These are phyloP conservation scores for Tonatia bakeri DNA, from an alignment of 2,113 vertebrate species.

Conservation along the genomic window DNA sequence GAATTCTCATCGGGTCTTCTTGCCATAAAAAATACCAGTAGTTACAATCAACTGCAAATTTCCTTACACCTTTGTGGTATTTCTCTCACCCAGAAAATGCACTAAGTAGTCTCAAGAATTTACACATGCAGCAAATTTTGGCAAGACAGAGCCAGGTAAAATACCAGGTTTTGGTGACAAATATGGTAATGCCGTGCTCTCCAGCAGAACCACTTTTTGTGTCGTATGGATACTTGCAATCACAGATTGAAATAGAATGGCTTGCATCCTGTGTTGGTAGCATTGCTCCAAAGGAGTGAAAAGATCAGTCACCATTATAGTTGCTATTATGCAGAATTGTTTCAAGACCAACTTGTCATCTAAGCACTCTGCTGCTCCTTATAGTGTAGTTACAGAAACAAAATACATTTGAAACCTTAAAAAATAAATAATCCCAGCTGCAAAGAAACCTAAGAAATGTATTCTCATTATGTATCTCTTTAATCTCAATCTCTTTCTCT, in stretches of 20 bases:
- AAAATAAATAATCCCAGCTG: not conserved
- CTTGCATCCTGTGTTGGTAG: constrained; percentile 88
- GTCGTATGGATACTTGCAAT: not conserved
- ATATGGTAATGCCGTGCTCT: not conserved
- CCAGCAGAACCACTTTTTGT: not conserved
- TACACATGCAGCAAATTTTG: not conserved
- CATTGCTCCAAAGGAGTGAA: constrained; percentile 86
- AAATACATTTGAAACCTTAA: constrained; percentile 62
- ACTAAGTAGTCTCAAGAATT: not conserved
- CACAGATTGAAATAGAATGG: constrained; percentile 85
- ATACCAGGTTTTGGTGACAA: constrained; percentile 3
- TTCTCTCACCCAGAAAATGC: not conserved
- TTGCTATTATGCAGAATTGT: constrained; percentile 16
- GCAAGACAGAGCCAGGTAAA: not conserved
- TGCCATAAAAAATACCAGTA: not conserved
- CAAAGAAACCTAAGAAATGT: not conserved
- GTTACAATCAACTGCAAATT: not conserved
- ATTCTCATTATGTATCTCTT: not conserved
- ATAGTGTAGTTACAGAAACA: constrained; percentile 77
- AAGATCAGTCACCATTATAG: constrained; percentile 53
- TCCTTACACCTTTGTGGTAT: not conserved
- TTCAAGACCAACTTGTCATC: not conserved
- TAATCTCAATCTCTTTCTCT: not conserved
- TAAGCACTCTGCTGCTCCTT: constrained; percentile 43
- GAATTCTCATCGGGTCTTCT: not conserved